A percentile compares a stretch with the other conserved stretches of the same genome.
phyloP scores from a whole-genome alignment of 2,113 vertebrate genomes.

The zebrafish (Danio rerio) region DNA sequence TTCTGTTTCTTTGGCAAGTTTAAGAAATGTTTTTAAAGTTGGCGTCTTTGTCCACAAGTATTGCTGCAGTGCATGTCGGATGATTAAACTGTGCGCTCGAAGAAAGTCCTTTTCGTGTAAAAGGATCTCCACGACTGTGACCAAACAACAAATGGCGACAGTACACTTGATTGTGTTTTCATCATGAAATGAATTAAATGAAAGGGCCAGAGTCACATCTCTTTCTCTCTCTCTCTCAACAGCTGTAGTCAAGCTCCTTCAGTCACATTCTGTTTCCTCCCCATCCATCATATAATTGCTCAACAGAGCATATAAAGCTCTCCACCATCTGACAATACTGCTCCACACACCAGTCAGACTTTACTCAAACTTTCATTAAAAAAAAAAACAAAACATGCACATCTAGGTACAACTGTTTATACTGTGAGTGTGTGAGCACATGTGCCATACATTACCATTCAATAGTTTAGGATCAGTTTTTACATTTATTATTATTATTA shows the following conservation, averaged over 20 bases:
- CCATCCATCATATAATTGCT: slow-evolving; percentile 43
- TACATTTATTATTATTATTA: too few species aligned
- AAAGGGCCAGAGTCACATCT: slow-evolving; percentile 1
- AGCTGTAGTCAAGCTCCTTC: background rate
- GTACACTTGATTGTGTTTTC: background rate
- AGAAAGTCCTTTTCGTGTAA: background rate
- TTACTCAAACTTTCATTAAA: background rate
- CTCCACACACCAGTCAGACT: too few species aligned
- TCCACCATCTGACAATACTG: slow-evolving; percentile 21
- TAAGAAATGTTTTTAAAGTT: too few species aligned
- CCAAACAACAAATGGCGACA: background rate
- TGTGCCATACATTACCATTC: background rate
- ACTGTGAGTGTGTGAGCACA: background rate
- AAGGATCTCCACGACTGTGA: background rate
- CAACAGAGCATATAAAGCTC: slow-evolving; percentile 11
- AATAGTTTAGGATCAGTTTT: background rate
- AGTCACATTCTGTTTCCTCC: slow-evolving; percentile 15
- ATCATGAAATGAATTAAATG: background rate
- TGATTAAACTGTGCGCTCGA: background rate
- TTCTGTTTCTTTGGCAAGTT: too few species aligned
- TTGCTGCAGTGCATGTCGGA: background rate
- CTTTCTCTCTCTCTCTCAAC: background rate
- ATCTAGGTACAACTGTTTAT: background rate
- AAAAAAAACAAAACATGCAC: background rate
- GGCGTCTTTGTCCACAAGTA: background rate